These are phyloP conservation scores for Cyclophora punctaria DNA, from an alignment of 2,888 invertebrate species.

Conservation along the genomic window DNA sequence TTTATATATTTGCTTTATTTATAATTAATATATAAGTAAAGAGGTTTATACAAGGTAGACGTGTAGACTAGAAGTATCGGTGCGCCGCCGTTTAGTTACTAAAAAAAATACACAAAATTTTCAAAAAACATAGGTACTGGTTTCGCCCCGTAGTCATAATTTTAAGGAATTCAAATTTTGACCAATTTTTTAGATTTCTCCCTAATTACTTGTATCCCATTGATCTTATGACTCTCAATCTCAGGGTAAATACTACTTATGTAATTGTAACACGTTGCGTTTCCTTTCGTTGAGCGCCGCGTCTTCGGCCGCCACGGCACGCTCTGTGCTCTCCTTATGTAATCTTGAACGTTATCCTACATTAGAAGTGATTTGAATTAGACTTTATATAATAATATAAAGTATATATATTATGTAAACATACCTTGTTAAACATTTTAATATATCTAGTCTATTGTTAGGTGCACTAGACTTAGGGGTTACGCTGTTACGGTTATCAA, in stretches of 20 bases:
- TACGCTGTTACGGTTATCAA: conserved; percentile 7
- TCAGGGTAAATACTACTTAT: conserved; percentile 67
- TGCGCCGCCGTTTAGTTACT: conserved; percentile 24
- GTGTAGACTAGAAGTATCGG: conserved; percentile 61
- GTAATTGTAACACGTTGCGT: conserved; percentile 38
- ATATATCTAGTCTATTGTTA: conserved; percentile 48
- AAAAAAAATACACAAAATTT: too few relatives aligned
- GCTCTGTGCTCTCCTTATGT: too few relatives aligned
- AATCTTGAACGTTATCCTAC: conserved; percentile 10
- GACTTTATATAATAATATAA: conserved; percentile 27
- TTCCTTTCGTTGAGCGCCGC: conserved; percentile 57
- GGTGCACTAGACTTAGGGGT: conserved; percentile 52
- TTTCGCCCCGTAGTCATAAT: conserved; percentile 52
- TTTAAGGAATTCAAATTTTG: conserved; percentile 51
- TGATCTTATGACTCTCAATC: conserved; percentile 69
- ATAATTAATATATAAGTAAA: conserved; percentile 51
- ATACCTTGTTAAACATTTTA: conserved; percentile 52
- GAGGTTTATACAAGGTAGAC: conserved; percentile 76
- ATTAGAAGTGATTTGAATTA: conserved; percentile 43
- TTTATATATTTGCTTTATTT: conserved; percentile 29
- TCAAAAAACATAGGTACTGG: conserved; percentile 29
- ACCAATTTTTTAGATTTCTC: conserved; percentile 64
- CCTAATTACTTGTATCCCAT: conserved; percentile 40
- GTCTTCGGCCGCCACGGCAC: conserved; percentile 42
- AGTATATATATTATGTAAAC: conserved; percentile 1